Evolutionary conservation across 2,113 vertebrate genomes (phyloP), one percentile per base, ranked within the genome.

Genomic region (Rhadina sibilatrix): DNA sequence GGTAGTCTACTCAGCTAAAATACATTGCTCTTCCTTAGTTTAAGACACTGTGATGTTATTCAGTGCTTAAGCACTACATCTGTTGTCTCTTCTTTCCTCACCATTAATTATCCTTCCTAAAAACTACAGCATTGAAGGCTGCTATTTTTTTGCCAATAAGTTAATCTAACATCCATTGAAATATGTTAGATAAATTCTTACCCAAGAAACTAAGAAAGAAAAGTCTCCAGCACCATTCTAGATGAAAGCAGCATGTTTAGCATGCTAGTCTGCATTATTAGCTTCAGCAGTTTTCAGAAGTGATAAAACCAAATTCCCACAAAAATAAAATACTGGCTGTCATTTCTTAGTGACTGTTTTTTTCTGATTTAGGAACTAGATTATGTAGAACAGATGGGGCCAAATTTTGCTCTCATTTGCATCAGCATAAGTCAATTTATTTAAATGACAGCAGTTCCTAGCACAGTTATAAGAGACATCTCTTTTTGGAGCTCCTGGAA

Each of bases 371-470:
- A 87, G 61, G 56, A 89, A 89, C 61, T 64, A 83, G 15, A 80
- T 68, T 77, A 25, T 71, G 60, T 49, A 56, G 83, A 94, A 94
- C 89, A 96, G 91, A 94, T 94, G 89, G 89, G 91, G 87, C 80
- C 83, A 95, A 95, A 94, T 82, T 93, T 91, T 82, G 20, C 46
- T 96, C 65, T 91, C 86, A 94, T 95, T 95, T 90, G 47, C 91
- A 93, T 93, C 80, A 84, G 57, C 44, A n/a, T 52, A 66, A 77
- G 37, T 84, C 57, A 72, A 19, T 92, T 95, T 81, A 92, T 89
- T 89, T 89, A 42, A 84, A 64, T 52, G 53, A 76, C 47, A 95
- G 69, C 72, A 74, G 33, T 70, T 95, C 69, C 61, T 77, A 71
- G 44, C 74, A 83, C 21, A 84, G 52, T 90, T 92, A 59, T 35